These are phyloP conservation scores for Manis crassicaudata DNA, from an alignment of 2,797 vertebrate genomes.

Conservation along the genomic window DNA sequence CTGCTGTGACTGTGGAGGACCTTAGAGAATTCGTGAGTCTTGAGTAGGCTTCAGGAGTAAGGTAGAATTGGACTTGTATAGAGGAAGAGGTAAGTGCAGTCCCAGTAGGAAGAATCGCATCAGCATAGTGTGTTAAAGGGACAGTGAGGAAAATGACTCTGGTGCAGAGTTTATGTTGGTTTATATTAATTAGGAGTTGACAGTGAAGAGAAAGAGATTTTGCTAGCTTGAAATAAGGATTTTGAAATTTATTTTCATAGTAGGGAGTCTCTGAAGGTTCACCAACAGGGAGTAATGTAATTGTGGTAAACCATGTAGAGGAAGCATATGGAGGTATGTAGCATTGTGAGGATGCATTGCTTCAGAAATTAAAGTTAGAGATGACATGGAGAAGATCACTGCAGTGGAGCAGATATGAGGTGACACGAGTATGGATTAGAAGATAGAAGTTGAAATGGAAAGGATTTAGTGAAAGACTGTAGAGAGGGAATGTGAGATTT, in stretches of 20 bases:
- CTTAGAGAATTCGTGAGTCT: not conserved
- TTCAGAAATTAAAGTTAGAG: not conserved
- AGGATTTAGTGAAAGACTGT: not conserved
- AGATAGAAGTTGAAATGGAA: not conserved
- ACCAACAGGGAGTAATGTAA: not conserved
- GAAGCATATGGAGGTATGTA: not conserved
- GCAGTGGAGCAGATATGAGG: not conserved
- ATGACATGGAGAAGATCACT: not conserved
- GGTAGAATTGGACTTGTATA: not conserved
- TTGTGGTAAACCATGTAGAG: not conserved
- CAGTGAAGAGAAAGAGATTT: not conserved
- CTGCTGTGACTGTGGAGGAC: not conserved
- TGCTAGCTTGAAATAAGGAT: not conserved
- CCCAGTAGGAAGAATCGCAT: not conserved
- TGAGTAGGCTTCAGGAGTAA: not conserved
- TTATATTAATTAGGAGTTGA: not conserved
- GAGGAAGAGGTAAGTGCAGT: not conserved
- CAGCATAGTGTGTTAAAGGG: not conserved
- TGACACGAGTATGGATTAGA: not conserved
- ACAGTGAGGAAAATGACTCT: not conserved
- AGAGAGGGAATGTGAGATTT: not conserved
- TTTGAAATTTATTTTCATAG: constrained; percentile 38
- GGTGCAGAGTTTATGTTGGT: not conserved
- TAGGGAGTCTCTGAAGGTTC: constrained; percentile 18
- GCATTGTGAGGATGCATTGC: not conserved